A percentile compares a stretch with the other conserved stretches of the same genome.
Evolutionary conservation across 2,113 vertebrate species (phyloP).

Genomic region (Ptilonorhynchus violaceus): DNA sequence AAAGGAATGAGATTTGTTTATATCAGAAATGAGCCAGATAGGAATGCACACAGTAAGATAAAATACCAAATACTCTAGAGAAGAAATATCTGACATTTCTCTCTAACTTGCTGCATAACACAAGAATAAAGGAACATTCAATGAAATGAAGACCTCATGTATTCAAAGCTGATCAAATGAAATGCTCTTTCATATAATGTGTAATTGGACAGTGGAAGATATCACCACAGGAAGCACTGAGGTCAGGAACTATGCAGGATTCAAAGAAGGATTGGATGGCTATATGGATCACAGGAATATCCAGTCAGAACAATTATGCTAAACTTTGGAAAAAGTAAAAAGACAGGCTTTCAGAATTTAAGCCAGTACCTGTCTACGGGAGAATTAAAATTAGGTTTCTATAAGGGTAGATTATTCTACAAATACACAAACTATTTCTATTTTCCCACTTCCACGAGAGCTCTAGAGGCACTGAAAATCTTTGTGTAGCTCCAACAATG

Average conservation of each 20-base stretch:
- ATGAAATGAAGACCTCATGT: background rate
- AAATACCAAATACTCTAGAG: conserved; percentile 4
- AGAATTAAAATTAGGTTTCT: conserved; percentile 7
- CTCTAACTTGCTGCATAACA: background rate
- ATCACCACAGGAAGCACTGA: conserved; percentile 16
- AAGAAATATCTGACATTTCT: background rate
- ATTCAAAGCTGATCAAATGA: conserved; percentile 48
- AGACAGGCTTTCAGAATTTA: background rate
- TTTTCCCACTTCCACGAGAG: background rate
- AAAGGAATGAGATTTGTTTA: conserved; percentile 8
- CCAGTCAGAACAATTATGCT: conserved; percentile 13
- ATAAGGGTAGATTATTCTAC: background rate
- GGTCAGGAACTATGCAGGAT: conserved; percentile 21
- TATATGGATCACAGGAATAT: conserved; percentile 6
- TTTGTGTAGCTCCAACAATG: background rate
- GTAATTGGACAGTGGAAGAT: conserved; percentile 17
- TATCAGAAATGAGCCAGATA: background rate
- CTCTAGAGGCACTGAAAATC: background rate
- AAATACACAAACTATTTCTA: background rate
- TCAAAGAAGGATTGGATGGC: conserved; percentile 10
- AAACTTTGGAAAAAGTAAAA: conserved; percentile 25
- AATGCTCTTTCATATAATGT: background rate
- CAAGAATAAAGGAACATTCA: conserved; percentile 16
- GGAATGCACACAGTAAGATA: background rate
- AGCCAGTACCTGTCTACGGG: background rate